Base-by-base conservation (phyloP, 2,797 vertebrate species). In the Graptemys geographica region DNA sequence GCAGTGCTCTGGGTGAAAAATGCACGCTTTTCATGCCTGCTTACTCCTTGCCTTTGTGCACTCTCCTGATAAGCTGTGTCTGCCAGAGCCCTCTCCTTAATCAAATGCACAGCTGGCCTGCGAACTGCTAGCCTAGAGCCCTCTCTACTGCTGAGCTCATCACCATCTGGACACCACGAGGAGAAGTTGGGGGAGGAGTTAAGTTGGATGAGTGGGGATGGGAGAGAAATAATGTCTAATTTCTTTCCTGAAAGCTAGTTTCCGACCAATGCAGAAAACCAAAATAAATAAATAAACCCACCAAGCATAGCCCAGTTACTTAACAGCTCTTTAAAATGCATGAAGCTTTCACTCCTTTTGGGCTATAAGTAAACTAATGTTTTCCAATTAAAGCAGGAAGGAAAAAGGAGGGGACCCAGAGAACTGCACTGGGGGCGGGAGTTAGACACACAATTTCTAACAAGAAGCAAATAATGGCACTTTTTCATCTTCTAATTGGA, bases 51-150 rank as follows among this genome's bases (percentile, higher is more conserved):
- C 82, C 21, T 1, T 76, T 69, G 82, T 94, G 96, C 80, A 41
- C 86, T 95, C 82, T 96, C 86, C 87, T 51, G 87, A 88, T 97
- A 96, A 93, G 91, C 89, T 83, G 76, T 19, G 53, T 82, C 94
- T 95, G 93, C 94, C 86, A 52, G 13, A 6, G 82, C 80, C 74
- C 47, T 93, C 85, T 92, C 33, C 0, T 97, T 97, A 85, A 94
- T 97, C 96, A 96, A 23, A 81, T 0, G 1, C 88, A 62, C 79
- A 90, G 84, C 94, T 92, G 87, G 93, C 88, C 93, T 86, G 4
- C 57, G 86, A 93, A 18, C 88, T 56, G 51, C 82, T 56, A 65
- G 79, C 94, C 84, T 53, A 19, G 87, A 92, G 95, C 90, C 4
- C n/a, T 59, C 56, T 79, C 5, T 1, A 4, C 78, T 11, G 37